These are phyloP conservation scores for Copsychus sechellarum DNA, from an alignment of 2,113 vertebrate species.

Conservation along the genomic window DNA sequence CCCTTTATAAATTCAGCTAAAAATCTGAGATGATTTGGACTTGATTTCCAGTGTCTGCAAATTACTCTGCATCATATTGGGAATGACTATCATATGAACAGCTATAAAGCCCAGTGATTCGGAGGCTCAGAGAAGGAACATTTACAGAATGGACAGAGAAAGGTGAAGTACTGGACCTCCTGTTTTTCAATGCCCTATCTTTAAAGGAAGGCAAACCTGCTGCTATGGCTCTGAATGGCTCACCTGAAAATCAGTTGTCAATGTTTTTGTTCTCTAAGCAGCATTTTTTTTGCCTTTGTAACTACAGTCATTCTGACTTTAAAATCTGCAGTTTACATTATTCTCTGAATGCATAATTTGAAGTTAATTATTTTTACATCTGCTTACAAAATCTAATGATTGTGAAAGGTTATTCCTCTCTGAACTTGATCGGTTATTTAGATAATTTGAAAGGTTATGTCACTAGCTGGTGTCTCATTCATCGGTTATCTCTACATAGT, in stretches of 20 bases:
- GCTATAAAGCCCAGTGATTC: not conserved
- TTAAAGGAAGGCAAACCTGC: not conserved
- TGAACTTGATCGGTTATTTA: not conserved
- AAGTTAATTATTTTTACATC: slow-evolving; percentile 49
- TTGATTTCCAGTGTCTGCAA: not conserved
- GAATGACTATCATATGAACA: not conserved
- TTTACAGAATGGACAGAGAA: not conserved
- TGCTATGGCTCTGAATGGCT: not conserved
- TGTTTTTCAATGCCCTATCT: not conserved
- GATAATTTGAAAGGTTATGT: not conserved
- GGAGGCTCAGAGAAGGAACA: not conserved
- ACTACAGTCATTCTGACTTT: not conserved
- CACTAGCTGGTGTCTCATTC: not conserved
- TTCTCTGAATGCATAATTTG: slow-evolving; percentile 34
- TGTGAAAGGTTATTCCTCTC: slow-evolving; percentile 29
- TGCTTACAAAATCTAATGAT: slow-evolving; percentile 34
- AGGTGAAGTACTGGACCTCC: not conserved
- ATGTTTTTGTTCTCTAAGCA: not conserved
- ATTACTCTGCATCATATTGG: not conserved
- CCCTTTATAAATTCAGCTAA: not conserved
- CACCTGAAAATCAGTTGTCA: not conserved
- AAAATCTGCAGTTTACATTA: not conserved
- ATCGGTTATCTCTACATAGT: not conserved
- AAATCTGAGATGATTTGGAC: not conserved
- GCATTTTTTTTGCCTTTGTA: not conserved